phyloP scores from a whole-genome alignment of 2,888 invertebrate species.

The Oxycera nigricornis region DNA sequence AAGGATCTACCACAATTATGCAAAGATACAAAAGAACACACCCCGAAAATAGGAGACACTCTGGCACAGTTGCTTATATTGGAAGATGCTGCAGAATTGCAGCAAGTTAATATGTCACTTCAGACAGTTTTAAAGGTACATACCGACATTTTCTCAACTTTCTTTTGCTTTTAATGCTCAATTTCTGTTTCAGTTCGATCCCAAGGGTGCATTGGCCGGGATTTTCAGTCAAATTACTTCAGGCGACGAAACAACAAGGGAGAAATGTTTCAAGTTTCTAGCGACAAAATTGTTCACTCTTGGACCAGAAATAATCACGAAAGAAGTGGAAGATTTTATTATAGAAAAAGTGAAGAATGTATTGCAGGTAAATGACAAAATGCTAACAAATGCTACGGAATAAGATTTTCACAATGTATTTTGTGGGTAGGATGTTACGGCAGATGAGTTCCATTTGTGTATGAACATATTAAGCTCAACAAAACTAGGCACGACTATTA shows the following conservation, averaged over 20 bases:
- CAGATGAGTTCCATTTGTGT: conserved; percentile 89
- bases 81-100: conserved; percentile 83
- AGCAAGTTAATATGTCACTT: conserved; percentile 83
- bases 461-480: conserved; percentile 86
- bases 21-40: conserved; percentile 82
- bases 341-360: conserved; percentile 87
- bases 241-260: conserved; percentile 79
- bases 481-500: conserved; percentile 79
- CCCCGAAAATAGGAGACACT: conserved; percentile 88
- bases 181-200: conserved; percentile 53
- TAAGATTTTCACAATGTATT: too few species aligned
- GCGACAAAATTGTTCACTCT: conserved; percentile 81
- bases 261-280: conserved; percentile 87
- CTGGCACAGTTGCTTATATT: conserved; percentile 89
- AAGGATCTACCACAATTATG: conserved; percentile 88
- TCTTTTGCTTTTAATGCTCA: conserved; percentile 9
- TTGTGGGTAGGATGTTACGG: conserved; percentile 78
- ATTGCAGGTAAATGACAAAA: conserved; percentile 67
- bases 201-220: conserved; percentile 69
- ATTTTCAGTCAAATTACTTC: conserved; percentile 73
- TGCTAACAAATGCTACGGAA: too few species aligned
- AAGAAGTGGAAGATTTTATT: conserved; percentile 85
- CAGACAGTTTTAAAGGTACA: conserved; percentile 65
- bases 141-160: neutral
- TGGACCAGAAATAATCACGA: conserved; percentile 78